Evolutionary conservation across 2,888 invertebrate genomes (phyloP).

Genomic region (Alsophila aescularia): DNA sequence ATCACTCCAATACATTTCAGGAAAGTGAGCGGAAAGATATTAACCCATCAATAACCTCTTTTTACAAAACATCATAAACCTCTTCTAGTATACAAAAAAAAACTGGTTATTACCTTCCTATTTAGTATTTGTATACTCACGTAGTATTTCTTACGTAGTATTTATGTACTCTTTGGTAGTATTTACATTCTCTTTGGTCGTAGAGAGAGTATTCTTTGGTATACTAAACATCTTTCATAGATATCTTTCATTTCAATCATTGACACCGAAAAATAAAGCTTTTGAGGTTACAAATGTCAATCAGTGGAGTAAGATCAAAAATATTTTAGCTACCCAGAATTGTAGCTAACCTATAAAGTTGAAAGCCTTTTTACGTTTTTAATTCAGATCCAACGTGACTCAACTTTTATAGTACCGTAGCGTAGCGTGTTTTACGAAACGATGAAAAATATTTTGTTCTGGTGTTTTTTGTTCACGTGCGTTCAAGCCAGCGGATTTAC

Average conservation of each 20-base stretch:
- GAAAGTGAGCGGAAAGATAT: no score
- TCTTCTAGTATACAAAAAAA: neutral
- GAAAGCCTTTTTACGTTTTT: slow-evolving; percentile 13
- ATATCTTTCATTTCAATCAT: neutral
- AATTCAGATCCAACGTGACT: slow-evolving; percentile 31
- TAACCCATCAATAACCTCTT: no score
- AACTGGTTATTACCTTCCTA: neutral
- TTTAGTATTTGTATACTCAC: no score
- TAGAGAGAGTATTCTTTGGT: no score
- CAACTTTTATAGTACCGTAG: slow-evolving; percentile 32
- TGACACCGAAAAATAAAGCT: neutral
- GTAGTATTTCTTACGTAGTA: no score
- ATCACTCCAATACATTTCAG: no score
- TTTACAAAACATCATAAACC: neutral
- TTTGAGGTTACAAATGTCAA: neutral
- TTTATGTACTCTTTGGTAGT: no score
- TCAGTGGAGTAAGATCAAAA: neutral
- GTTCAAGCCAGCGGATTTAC: slow-evolving; percentile 37
- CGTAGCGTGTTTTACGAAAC: slow-evolving; percentile 41
- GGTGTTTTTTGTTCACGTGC: slow-evolving; percentile 40
- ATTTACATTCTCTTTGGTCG: no score
- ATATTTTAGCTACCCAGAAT: neutral
- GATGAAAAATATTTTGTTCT: slow-evolving; percentile 38
- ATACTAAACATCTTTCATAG: no score
- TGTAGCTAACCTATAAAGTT: neutral